Conservation (phyloP, 2,888 invertebrate genomes). For the Amphipoea lucens region DNA sequence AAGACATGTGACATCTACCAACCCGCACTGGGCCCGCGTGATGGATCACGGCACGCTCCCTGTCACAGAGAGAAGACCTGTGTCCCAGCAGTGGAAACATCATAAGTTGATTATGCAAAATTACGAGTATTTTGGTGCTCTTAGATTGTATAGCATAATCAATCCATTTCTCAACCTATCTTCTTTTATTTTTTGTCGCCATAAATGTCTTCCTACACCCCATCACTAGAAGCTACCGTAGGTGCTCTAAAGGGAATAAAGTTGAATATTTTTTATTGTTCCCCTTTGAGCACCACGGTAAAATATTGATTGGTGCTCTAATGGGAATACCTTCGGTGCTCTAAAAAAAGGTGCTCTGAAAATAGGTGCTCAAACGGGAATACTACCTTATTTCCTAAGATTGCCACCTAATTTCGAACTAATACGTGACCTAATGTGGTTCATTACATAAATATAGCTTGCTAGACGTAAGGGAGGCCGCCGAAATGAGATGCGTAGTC, state of each 20-base stretch:
- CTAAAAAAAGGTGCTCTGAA: too few relatives aligned
- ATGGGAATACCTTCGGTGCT: too few relatives aligned
- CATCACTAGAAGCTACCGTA: too few relatives aligned
- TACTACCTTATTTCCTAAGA: constrained; percentile 18
- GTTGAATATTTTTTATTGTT: too few relatives aligned
- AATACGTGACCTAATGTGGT: constrained; percentile 61
- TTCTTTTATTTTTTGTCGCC: constrained; percentile 2
- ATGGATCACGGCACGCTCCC: too few relatives aligned
- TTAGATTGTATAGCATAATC: too few relatives aligned
- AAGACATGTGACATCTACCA: background rate
- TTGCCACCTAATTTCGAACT: constrained; percentile 48
- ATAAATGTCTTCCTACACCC: constrained; percentile 26
- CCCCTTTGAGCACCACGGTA: too few relatives aligned
- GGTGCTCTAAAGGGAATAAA: too few relatives aligned
- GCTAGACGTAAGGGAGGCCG: constrained; percentile 69
- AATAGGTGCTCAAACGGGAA: too few relatives aligned
- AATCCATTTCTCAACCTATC: too few relatives aligned
- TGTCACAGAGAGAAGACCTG: background rate
- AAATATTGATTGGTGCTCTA: too few relatives aligned
- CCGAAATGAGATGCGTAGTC: constrained; percentile 84
- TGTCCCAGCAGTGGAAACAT: background rate
- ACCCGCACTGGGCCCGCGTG: background rate
- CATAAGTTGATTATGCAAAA: background rate
- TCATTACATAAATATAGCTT: constrained; percentile 69
- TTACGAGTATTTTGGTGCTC: too few relatives aligned